These are phyloP conservation scores for Embidobia sp. DNA, from an alignment of 2,888 invertebrate species.

Conservation along the genomic window DNA sequence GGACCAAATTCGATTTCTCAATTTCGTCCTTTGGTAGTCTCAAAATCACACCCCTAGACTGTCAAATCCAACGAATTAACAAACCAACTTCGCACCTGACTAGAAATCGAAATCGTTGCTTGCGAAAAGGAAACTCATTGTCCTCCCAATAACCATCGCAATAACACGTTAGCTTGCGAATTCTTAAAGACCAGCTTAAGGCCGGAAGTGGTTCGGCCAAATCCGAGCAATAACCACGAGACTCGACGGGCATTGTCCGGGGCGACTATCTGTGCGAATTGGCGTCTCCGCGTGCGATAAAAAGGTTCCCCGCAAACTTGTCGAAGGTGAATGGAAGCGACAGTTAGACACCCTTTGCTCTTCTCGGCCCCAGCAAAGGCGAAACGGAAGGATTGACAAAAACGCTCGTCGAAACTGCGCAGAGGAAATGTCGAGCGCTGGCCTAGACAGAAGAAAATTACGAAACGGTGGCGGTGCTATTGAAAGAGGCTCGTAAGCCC, in stretches of 20 bases:
- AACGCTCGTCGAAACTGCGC: too few species aligned
- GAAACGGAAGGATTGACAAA: slow-evolving; percentile 31
- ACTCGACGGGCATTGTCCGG: slow-evolving; percentile 21
- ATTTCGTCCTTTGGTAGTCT: too few species aligned
- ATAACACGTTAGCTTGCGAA: slow-evolving; percentile 15
- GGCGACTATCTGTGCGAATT: slow-evolving; percentile 37
- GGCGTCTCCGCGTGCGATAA: slow-evolving; percentile 29
- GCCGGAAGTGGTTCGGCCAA: slow-evolving; percentile 9
- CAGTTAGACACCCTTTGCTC: slow-evolving; percentile 48
- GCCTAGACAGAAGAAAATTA: slow-evolving; percentile 59
- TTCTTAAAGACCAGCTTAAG: slow-evolving; percentile 19
- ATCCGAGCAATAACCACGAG: slow-evolving; percentile 36
- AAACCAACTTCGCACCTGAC: slow-evolving; percentile 4
- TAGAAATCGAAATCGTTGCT: slow-evolving; percentile 10
- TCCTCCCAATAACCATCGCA: slow-evolving; percentile 28
- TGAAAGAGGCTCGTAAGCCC: slow-evolving; percentile 60
- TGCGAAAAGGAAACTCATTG: slow-evolving; percentile 17
- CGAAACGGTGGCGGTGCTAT: slow-evolving; percentile 52
- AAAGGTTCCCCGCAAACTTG: slow-evolving; percentile 54
- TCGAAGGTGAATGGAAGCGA: slow-evolving; percentile 57
- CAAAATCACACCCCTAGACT: too few species aligned
- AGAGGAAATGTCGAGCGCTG: slow-evolving; percentile 59
- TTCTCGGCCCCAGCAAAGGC: slow-evolving; percentile 21
- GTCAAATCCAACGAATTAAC: too few species aligned
- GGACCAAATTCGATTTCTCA: too few species aligned